Evolutionary conservation across 1,140 invertebrate species (phyloP).

Genomic region (Hyposmocoma kahamanoa): DNA sequence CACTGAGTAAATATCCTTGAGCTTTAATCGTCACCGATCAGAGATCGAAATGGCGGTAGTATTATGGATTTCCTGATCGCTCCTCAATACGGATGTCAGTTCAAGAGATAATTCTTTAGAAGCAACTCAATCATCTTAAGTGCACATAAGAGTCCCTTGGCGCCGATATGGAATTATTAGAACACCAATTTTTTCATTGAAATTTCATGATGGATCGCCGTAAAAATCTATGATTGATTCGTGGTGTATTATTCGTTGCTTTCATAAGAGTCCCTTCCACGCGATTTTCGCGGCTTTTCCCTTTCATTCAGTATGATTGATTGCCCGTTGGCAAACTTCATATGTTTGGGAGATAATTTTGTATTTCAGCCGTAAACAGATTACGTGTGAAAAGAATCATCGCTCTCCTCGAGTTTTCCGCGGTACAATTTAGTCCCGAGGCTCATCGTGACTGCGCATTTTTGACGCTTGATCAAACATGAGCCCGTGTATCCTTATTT

Average conservation of each 20-base stretch:
- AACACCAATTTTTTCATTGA: slow-evolving; percentile 50
- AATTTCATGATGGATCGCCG: slow-evolving; percentile 68
- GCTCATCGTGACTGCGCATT: slow-evolving; percentile 40
- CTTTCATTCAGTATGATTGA: slow-evolving; percentile 62
- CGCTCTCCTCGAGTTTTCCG: slow-evolving; percentile 40
- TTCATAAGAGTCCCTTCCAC: slow-evolving; percentile 57
- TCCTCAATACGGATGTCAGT: no score
- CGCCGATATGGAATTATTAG: slow-evolving; percentile 24
- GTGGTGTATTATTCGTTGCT: slow-evolving; percentile 64
- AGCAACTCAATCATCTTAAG: slow-evolving; percentile 19
- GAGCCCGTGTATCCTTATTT: no score
- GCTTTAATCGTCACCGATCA: no score
- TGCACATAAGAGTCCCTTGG: slow-evolving; percentile 14
- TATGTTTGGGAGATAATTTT: slow-evolving; percentile 72
- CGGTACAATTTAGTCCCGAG: slow-evolving; percentile 31
- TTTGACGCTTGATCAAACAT: slow-evolving; percentile 26
- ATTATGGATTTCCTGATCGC: no score
- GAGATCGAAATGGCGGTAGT: no score
- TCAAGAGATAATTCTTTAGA: no score
- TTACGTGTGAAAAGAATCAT: slow-evolving; percentile 67
- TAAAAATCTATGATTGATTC: slow-evolving; percentile 71
- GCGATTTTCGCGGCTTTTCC: slow-evolving; percentile 56
- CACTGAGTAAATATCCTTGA: no score
- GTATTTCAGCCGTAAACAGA: slow-evolving; percentile 70
- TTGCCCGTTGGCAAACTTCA: slow-evolving; percentile 63